A percentile compares a stretch with the other conserved stretches of the same genome.
Conservation (phyloP, 2,797 vertebrate species). For the Propithecus deckenii region DNA sequence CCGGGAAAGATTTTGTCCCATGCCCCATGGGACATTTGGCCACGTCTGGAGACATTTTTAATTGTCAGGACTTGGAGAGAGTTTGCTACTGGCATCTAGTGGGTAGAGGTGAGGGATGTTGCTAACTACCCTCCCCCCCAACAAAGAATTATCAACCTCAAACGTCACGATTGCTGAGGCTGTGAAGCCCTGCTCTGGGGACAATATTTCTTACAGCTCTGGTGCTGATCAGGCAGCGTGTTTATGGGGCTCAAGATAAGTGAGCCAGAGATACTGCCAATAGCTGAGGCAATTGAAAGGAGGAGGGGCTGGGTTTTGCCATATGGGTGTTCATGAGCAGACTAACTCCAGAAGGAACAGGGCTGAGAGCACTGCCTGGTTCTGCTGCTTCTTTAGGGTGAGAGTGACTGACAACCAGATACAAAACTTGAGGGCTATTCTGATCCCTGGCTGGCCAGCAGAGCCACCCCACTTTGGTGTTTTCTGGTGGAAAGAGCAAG, state of each 20-base stretch:
- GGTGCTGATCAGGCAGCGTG: background rate
- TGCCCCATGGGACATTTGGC: rapidly evolving
- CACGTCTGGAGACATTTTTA: background rate
- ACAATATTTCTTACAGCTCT: background rate
- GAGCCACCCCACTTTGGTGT: background rate
- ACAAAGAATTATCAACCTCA: background rate
- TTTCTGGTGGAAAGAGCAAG: background rate
- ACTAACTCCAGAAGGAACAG: background rate
- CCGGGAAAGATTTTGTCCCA: rapidly evolving
- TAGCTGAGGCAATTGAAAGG: background rate
- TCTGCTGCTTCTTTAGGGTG: background rate
- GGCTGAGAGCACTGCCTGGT: no score
- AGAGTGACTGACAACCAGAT: background rate
- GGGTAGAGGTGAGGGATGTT: background rate
- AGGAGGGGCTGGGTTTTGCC: background rate
- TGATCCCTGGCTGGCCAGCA: background rate
- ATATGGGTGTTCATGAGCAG: no score
- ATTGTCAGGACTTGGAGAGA: background rate
- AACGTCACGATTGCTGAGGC: rapidly evolving
- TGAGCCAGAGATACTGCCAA: background rate
- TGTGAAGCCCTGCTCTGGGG: background rate
- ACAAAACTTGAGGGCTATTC: background rate
- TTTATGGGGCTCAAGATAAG: background rate
- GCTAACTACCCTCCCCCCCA: background rate
- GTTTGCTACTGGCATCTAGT: background rate